These are phyloP conservation scores for Apolygus lucorum DNA, from an alignment of 1,140 invertebrate genomes.

Conservation along the genomic window DNA sequence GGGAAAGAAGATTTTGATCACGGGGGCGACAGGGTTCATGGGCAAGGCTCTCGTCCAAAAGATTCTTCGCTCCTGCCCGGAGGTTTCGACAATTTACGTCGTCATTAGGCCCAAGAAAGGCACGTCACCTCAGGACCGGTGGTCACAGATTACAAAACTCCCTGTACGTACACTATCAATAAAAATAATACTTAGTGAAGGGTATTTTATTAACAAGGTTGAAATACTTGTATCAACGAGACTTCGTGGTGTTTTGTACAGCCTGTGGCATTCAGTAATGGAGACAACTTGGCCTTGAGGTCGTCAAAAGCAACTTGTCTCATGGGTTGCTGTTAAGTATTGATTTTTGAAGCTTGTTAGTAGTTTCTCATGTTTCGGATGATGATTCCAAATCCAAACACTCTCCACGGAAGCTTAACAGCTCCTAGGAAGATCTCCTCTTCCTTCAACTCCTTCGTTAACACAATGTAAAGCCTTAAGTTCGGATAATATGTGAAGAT, in stretches of 20 bases:
- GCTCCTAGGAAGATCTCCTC: too few relatives aligned
- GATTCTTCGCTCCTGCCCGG: slow-evolving; percentile 63
- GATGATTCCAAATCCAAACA: too few relatives aligned
- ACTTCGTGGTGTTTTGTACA: neutral
- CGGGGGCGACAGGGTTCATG: slow-evolving; percentile 56
- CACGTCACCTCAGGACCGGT: slow-evolving; percentile 51
- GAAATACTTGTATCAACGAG: neutral
- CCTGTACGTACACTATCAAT: too few relatives aligned
- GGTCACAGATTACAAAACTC: slow-evolving; percentile 55
- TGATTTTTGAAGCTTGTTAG: too few relatives aligned
- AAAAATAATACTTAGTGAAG: slow-evolving; percentile 37
- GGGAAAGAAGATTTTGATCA: slow-evolving; percentile 45
- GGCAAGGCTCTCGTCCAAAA: slow-evolving; percentile 73
- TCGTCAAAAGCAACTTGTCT: too few relatives aligned
- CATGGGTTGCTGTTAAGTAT: too few relatives aligned
- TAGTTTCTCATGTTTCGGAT: too few relatives aligned
- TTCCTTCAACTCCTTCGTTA: too few relatives aligned
- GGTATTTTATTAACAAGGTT: neutral
- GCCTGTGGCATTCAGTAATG: neutral
- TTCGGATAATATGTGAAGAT: too few relatives aligned
- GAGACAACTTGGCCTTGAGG: too few relatives aligned
- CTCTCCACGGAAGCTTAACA: too few relatives aligned
- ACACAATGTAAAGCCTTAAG: too few relatives aligned
- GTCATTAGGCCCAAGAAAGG: slow-evolving; percentile 68
- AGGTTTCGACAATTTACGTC: slow-evolving; percentile 63